phyloP scores from a whole-genome alignment of 92 coral and sea anemone species.

The Porites lobata region DNA sequence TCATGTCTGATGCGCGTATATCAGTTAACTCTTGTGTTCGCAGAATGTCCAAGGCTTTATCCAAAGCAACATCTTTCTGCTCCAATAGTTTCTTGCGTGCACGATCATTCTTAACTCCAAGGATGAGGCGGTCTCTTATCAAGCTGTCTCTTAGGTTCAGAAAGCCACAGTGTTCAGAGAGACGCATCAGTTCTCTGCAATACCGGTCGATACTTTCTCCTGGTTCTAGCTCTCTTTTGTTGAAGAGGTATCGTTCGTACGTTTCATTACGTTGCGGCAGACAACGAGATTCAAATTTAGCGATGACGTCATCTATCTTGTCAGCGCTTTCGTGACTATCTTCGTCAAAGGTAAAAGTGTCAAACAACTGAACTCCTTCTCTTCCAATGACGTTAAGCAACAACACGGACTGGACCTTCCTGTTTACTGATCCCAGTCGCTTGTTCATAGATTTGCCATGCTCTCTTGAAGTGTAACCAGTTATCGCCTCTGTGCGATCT shows the following conservation, averaged over 20 bases:
- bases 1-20: slow-evolving; percentile 24
- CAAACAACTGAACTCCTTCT: no score
- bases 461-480: no score
- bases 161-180: slow-evolving; percentile 44
- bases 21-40: slow-evolving; percentile 30
- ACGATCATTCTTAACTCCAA: background rate
- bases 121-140: slow-evolving; percentile 9
- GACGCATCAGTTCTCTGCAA: background rate
- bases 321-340: slow-evolving; percentile 33
- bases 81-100: slow-evolving; percentile 34
- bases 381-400: no score
- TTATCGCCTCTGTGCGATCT: no score
- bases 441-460: no score
- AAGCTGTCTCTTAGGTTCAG: slow-evolving; percentile 29
- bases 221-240: slow-evolving; percentile 27
- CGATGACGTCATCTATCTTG: slow-evolving; percentile 36
- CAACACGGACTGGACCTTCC: no score
- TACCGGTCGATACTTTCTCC: no score
- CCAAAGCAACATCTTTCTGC: slow-evolving; percentile 42
- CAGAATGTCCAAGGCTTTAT: slow-evolving; percentile 37
- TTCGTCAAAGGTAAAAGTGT: background rate
- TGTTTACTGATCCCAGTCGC: no score
- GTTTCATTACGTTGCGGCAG: slow-evolving; percentile 40
- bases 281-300: slow-evolving; percentile 57
- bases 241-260: slow-evolving; percentile 50